phyloP scores from a whole-genome alignment of 2,113 vertebrate species.

The Pelmatolapia mariae region DNA sequence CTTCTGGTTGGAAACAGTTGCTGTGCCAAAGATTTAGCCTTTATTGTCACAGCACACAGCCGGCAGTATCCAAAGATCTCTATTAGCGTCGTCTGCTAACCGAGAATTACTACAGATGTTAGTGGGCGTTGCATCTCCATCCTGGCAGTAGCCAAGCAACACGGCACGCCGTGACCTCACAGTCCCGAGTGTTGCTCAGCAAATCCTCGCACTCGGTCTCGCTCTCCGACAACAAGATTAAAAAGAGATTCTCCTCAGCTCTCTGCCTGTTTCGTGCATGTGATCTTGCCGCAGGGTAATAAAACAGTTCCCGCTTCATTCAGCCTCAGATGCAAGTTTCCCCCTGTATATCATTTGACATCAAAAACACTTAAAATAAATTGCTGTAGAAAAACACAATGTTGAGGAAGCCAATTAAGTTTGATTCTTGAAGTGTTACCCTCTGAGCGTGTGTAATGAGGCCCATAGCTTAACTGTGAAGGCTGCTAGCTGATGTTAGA shows the following conservation, averaged over 20 bases:
- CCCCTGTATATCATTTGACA: conserved; percentile 11
- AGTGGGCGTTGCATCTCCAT: conserved; percentile 18
- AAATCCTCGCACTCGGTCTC: neutral
- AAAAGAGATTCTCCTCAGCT: neutral
- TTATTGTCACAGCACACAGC: neutral
- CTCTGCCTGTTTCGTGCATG: neutral
- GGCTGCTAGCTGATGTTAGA: conserved; percentile 8
- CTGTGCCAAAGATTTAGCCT: neutral
- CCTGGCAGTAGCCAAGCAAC: conserved; percentile 28
- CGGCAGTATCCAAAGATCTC: neutral
- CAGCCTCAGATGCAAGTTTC: neutral
- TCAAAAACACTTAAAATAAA: conserved; percentile 37
- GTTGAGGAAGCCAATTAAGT: conserved; percentile 43
- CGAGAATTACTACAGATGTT: conserved; percentile 24
- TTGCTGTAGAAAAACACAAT: conserved; percentile 13
- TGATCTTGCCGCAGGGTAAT: conserved; percentile 6
- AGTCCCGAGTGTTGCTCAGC: conserved; percentile 4
- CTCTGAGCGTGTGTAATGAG: conserved; percentile 42
- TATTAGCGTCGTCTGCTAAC: conserved; percentile 13
- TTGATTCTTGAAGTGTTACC: conserved; percentile 27
- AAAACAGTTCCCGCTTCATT: neutral
- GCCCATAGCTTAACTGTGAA: conserved; percentile 17
- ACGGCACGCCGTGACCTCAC: neutral
- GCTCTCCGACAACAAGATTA: neutral
- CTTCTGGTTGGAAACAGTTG: neutral